Conservation (phyloP, 1,140 invertebrate species). For the Drosophila lowei region DNA sequence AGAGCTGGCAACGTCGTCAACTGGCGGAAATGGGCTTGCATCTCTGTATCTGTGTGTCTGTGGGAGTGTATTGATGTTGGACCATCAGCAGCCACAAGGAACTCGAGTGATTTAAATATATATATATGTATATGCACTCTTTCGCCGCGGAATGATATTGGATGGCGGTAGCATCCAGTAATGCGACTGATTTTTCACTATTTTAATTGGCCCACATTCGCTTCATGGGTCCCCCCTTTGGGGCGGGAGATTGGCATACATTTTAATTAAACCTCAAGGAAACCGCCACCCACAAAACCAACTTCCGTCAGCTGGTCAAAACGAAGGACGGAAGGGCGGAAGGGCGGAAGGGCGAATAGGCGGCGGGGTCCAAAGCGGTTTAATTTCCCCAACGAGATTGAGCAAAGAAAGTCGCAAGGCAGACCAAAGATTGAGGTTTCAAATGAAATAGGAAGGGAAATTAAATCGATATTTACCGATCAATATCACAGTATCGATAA, state of each 20-base stretch:
- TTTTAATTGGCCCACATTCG: conserved; percentile 53
- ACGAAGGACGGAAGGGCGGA: conserved; percentile 26
- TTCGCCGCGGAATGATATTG: neutral
- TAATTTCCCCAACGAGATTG: conserved; percentile 16
- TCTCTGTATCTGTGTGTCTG: neutral
- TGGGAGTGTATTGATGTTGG: conserved; percentile 26
- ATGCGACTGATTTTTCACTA: conserved; percentile 19
- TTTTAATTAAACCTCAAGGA: conserved; percentile 56
- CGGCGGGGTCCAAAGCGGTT: conserved; percentile 6
- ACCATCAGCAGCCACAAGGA: conserved; percentile 3
- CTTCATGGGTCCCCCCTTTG: no score
- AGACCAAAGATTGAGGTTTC: conserved; percentile 28
- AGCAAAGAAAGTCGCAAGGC: conserved; percentile 21
- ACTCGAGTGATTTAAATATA: conserved; percentile 22
- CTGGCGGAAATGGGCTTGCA: conserved; percentile 49
- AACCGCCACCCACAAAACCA: conserved; percentile 43
- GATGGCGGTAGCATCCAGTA: no score
- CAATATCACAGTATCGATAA: neutral
- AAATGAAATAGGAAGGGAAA: conserved; percentile 9
- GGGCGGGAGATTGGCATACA: conserved; percentile 46
- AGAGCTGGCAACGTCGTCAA: conserved; percentile 36
- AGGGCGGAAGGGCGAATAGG: neutral
- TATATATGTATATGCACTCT: neutral
- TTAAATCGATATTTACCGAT: conserved; percentile 2
- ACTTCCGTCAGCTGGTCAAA: conserved; percentile 27